Evolutionary conservation across 2,797 vertebrate species (phyloP).

Genomic region (Enoplosus armatus): DNA sequence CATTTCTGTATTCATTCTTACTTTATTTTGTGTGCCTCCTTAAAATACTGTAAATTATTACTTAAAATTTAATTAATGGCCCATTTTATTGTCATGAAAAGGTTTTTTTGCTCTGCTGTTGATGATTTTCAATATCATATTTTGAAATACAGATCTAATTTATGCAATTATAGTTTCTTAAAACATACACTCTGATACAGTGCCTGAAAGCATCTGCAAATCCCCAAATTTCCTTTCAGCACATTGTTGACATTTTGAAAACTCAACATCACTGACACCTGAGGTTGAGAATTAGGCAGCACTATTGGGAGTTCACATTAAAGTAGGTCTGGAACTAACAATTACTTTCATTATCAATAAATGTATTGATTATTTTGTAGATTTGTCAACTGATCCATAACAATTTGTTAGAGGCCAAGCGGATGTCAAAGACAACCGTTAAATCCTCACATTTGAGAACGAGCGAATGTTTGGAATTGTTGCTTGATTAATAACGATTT

Average conservation of each 20-base stretch:
- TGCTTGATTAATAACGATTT: neutral
- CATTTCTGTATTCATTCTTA: neutral
- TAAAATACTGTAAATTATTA: neutral
- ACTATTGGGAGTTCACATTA: neutral
- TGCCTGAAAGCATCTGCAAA: neutral
- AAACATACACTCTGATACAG: neutral
- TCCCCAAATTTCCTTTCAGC: neutral
- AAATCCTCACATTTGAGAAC: neutral
- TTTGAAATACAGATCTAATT: neutral
- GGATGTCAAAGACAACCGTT: neutral
- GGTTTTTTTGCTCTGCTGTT: neutral
- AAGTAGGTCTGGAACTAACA: neutral
- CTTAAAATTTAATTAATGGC: neutral
- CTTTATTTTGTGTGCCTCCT: neutral
- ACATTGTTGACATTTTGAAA: constrained; percentile 1
- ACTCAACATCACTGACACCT: neutral
- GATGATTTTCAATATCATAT: neutral
- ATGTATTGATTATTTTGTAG: neutral
- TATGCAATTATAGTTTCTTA: neutral
- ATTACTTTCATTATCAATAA: neutral
- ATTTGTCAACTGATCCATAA: neutral
- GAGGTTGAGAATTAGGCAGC: neutral
- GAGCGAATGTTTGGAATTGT: neutral
- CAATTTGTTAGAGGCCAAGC: neutral
- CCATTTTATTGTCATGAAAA: neutral